These are phyloP conservation scores for Chaenodraco wilsoni DNA, from an alignment of 2,797 vertebrate species.

Conservation along the genomic window DNA sequence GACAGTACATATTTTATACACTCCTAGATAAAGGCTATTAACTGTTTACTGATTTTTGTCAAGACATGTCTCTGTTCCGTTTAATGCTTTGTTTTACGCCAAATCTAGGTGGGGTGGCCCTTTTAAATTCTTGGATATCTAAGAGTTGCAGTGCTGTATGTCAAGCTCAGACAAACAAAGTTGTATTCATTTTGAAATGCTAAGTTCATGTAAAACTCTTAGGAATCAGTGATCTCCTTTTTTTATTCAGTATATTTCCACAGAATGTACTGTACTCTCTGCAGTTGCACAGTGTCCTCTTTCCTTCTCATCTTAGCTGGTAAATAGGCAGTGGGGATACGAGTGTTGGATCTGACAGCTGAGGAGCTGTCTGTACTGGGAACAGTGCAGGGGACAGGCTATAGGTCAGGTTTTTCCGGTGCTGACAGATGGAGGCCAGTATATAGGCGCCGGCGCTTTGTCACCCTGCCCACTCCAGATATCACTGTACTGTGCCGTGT, in stretches of 20 bases:
- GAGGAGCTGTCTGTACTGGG: constrained; percentile 39
- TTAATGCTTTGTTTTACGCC: neutral
- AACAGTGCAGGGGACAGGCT: constrained; percentile 40
- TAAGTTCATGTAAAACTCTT: neutral
- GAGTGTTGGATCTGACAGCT: constrained; percentile 65
- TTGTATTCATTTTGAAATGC: neutral
- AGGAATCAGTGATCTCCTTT: constrained; percentile 7
- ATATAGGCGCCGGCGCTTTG: constrained; percentile 52
- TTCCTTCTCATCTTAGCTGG: constrained; percentile 49
- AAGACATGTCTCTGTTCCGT: neutral
- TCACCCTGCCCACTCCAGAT: constrained; percentile 54
- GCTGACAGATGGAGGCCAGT: constrained; percentile 55
- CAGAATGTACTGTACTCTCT: neutral
- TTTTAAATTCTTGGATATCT: constrained; percentile 2
- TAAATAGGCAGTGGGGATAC: constrained; percentile 29
- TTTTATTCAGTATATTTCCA: neutral
- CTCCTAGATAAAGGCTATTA: neutral
- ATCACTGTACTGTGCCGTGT: constrained; percentile 39
- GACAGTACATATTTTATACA: too few relatives aligned
- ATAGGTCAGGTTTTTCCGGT: constrained; percentile 71
- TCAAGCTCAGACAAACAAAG: constrained; percentile 6
- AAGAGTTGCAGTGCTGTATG: neutral
- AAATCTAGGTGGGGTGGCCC: neutral
- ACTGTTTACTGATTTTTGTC: neutral
- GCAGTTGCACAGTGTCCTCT: constrained; percentile 25